Evolutionary conservation across 2,888 invertebrate genomes (phyloP), one percentile per base, ranked within the genome.

Genomic region (Leptinotarsa tumamoca): DNA sequence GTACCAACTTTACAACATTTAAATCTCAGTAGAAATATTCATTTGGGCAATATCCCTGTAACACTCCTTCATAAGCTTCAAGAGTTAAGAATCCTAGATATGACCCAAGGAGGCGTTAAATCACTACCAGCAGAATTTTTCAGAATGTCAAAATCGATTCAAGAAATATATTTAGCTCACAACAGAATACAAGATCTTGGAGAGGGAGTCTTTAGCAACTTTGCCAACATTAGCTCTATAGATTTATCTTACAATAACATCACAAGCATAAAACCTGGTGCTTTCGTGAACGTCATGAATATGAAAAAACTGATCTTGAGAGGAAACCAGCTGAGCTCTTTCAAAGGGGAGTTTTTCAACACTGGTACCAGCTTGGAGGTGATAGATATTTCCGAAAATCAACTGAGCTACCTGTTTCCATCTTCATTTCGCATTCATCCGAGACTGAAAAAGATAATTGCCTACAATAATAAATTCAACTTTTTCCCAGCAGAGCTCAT

Each of bases 361-460:
- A 95, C 95, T 0, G 95, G 95, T 61, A 95, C 95, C 0, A 93
- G 94, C 77, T 89, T 97, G 66, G 94, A 95, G 89, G 90, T 94
- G 76, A 89, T 97, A 76, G 95, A 97, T 87, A 91, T 97, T 68
- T 94, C 95, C 0, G 90, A 94, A 80, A 96, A 96, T 88, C 93
- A 94, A 84, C 90, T 97, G 58, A 94, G 93, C 83, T 95, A 96
- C 85, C 89, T 96, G 58, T 96, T 95, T 82, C 95, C 95, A 1
- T 95, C 95, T 0, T 95, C 95, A 18, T 96, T 96, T 86, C 92
- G 94, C 85, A 95, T 95, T 78, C 96, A 96, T 87, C 95, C 95
- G 0, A 90, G 95, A 23, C 87, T 97, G 27, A 91, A 92, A 79
- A 90, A 91, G 85, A 92, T 97, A 67, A 90, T 91, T 74, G 92